Conservation (phyloP, 2,113 vertebrate species). For the Sardina pilchardus region DNA sequence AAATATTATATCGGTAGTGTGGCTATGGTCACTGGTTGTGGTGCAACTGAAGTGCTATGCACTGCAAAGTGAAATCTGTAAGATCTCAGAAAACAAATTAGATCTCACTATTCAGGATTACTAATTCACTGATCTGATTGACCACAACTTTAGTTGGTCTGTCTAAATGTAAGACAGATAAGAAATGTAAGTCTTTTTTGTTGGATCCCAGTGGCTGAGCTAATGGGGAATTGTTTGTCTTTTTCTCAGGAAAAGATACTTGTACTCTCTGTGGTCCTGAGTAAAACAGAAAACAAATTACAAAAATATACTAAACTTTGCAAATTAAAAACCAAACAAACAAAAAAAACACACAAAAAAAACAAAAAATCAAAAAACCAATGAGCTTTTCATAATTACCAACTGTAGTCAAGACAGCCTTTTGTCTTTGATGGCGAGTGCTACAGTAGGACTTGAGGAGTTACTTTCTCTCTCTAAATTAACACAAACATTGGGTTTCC, state of each 20-base stretch:
- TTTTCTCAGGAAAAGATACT: conserved; percentile 73
- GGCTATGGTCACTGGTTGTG: neutral
- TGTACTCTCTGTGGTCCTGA: conserved; percentile 77
- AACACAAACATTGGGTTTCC: neutral
- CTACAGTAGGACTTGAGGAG: neutral
- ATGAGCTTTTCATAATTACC: conserved; percentile 51
- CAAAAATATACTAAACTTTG: conserved; percentile 19
- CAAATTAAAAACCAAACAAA: conserved; percentile 48
- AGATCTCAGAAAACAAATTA: neutral
- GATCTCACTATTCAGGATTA: neutral
- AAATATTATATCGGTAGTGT: neutral
- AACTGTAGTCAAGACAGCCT: conserved; percentile 55
- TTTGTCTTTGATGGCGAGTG: conserved; percentile 38
- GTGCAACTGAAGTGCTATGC: neutral
- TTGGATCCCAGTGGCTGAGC: neutral
- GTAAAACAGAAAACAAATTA: conserved; percentile 45
- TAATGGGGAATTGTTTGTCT: neutral
- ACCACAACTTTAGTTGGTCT: neutral
- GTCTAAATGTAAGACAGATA: neutral
- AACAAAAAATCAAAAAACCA: too few relatives aligned
- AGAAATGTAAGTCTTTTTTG: neutral
- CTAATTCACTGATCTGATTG: neutral
- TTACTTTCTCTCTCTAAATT: conserved; percentile 19
- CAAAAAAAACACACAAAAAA: too few relatives aligned
- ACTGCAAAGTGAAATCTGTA: neutral